Evolutionary conservation across 2,797 vertebrate species (phyloP).

Genomic region (Gobionotothen gibberifrons): DNA sequence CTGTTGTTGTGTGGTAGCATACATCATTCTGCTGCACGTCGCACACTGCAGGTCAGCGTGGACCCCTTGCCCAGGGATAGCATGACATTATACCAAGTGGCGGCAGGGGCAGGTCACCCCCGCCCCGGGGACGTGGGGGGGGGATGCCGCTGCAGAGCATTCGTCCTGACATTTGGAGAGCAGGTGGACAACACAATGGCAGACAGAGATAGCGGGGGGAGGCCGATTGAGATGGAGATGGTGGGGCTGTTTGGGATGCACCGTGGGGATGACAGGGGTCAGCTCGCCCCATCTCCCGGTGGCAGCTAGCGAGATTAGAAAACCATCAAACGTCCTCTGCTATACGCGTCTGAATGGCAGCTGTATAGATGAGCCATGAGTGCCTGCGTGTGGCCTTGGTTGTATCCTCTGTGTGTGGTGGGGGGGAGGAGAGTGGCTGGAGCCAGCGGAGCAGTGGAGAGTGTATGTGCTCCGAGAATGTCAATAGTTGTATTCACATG

Average conservation of each 20-base stretch:
- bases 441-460: constrained; percentile 33
- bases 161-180: constrained; percentile 79
- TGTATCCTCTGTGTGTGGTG: constrained; percentile 61
- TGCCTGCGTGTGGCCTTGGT: constrained; percentile 71
- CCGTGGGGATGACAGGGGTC: constrained; percentile 79
- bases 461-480: constrained; percentile 56
- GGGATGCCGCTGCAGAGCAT: constrained; percentile 59
- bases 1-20: constrained; percentile 27
- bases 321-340: constrained; percentile 80
- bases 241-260: constrained; percentile 78
- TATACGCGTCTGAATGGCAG: constrained; percentile 79
- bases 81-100: constrained; percentile 66
- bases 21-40: constrained; percentile 27
- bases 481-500: constrained; percentile 54
- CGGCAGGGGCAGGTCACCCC: constrained; percentile 60
- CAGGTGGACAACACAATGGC: constrained; percentile 72
- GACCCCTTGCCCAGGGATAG: constrained; percentile 64
- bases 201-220: constrained; percentile 59
- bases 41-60: constrained; percentile 52
- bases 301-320: constrained; percentile 82
- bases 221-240: constrained; percentile 79
- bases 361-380: constrained; percentile 74
- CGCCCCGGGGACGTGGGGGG: constrained; percentile 44
- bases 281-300: constrained; percentile 74
- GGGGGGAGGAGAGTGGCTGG: constrained; percentile 54